These are phyloP conservation scores for Xiphorhynchus elegans DNA, from an alignment of 2,113 vertebrate genomes.

Conservation along the genomic window DNA sequence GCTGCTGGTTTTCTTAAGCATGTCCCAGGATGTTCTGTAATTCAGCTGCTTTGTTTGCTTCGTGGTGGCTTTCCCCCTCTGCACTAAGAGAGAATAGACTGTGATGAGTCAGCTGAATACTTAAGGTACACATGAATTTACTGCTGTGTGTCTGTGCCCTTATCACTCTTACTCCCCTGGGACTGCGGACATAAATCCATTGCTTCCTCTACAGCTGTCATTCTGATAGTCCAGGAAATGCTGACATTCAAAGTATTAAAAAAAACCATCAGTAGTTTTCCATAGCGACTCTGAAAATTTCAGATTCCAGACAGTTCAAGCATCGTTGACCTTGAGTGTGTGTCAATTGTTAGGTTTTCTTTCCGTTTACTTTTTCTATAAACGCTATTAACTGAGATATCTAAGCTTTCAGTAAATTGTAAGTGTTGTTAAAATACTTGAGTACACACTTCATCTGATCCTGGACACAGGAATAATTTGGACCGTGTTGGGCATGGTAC, in stretches of 20 bases:
- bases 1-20: background rate
- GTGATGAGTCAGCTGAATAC: slow-evolving; percentile 12
- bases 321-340: background rate
- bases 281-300: background rate
- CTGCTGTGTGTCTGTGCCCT: background rate
- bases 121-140: background rate
- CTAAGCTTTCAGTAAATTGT: background rate
- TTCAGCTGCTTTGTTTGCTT: background rate
- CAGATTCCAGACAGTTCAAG: background rate
- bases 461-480: background rate
- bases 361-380: background rate
- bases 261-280: background rate
- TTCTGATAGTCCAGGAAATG: background rate
- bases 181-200: background rate
- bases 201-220: background rate
- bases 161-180: background rate
- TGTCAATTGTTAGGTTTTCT: background rate
- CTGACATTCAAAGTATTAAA: background rate
- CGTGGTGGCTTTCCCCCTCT: background rate
- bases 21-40: background rate
- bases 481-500: background rate
- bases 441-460: background rate
- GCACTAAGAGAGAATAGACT: background rate
- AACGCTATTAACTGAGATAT: background rate
- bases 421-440: background rate